Base-by-base conservation (phyloP, 1,140 invertebrate species). In the Diprion similis region DNA sequence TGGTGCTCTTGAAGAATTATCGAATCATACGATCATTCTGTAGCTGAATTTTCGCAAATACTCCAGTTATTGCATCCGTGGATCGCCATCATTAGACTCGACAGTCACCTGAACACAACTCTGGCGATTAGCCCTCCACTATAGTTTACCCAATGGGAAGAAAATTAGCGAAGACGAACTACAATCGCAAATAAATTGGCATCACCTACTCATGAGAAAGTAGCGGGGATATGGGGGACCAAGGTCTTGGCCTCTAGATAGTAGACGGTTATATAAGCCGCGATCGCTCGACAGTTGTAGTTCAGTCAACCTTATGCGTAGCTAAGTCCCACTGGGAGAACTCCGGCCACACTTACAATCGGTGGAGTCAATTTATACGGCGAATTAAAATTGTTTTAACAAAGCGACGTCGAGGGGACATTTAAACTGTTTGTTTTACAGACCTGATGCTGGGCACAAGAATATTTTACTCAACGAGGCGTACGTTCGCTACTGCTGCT, bases 261-360 rank as follows among this genome's bases (percentile, higher is more conserved):
- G 65, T 73, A 19, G 73, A 13, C 51, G 68, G 69, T 75, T 79
- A 79, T 79, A 79, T 79, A 79, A 79, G 75, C 70, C 68, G 68
- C 73, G 71, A 66, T 75, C 66, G 68, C 24, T 73, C 72, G 72
- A 70, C 46, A 68, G 68, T 37, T 37, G 24, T 72, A 70, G 75
- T 79, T 79, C 75, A 79, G 77, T 79, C 74, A 78, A 79, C 78
- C 78, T 76, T 73, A 68, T 66, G 71, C 46, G 24, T 46, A 45
- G 72, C 68, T 59, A 59, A 59, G 51, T 59, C 9, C n/a, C 6
- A 17, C 51, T 4, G 24, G 6, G 24, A 6, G n/a, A 15, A 59
- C 51, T 6, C 8, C 11, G n/a, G 51, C 51, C 51, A 17, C 8
- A 17, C 11, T 59, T 9, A 9, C 51, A 10, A 15, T 59, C 51